Conservation (phyloP, 2,888 invertebrate genomes). For the Caenorhabditis panamensis region DNA sequence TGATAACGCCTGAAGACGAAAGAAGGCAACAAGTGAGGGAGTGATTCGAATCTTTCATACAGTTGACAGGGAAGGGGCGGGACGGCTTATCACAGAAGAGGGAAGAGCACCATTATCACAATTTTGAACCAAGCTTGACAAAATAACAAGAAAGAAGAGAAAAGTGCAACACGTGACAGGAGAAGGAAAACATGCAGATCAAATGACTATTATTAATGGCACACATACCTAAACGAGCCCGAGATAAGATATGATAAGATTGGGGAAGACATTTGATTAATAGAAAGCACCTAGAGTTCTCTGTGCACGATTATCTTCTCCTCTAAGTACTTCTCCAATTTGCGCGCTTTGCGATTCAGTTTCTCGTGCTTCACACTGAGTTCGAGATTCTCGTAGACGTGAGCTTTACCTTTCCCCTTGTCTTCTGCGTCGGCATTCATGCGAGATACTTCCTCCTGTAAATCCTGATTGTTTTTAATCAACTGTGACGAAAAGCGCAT, state of each 20-base stretch:
- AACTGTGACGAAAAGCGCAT: background rate
- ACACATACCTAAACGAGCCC: slow-evolving; percentile 20
- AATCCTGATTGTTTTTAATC: slow-evolving; percentile 3
- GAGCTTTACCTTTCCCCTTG: slow-evolving; percentile 50
- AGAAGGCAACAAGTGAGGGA: slow-evolving; percentile 13
- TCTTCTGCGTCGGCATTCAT: slow-evolving; percentile 44
- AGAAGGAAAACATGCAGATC: slow-evolving; percentile 31
- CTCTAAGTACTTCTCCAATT: slow-evolving; percentile 74
- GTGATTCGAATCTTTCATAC: slow-evolving; percentile 43
- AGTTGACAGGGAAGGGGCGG: slow-evolving; percentile 25
- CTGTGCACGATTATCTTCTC: slow-evolving; percentile 68
- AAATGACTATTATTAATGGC: slow-evolving; percentile 38
- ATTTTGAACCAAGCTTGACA: slow-evolving; percentile 13
- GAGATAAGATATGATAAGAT: slow-evolving; percentile 33
- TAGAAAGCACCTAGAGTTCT: slow-evolving; percentile 24
- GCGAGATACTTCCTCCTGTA: slow-evolving; percentile 50
- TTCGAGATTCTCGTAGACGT: slow-evolving; percentile 66
- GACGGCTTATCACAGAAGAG: slow-evolving; percentile 18
- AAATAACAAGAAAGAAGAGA: slow-evolving; percentile 21
- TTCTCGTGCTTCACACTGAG: slow-evolving; percentile 70
- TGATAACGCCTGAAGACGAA: slow-evolving; percentile 40
- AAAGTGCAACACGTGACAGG: slow-evolving; percentile 22
- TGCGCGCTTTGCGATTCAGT: slow-evolving; percentile 72
- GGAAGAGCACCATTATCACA: slow-evolving; percentile 42
- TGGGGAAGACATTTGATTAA: background rate